Evolutionary conservation across 2,797 vertebrate genomes (phyloP).

Genomic region (Mareca penelope): DNA sequence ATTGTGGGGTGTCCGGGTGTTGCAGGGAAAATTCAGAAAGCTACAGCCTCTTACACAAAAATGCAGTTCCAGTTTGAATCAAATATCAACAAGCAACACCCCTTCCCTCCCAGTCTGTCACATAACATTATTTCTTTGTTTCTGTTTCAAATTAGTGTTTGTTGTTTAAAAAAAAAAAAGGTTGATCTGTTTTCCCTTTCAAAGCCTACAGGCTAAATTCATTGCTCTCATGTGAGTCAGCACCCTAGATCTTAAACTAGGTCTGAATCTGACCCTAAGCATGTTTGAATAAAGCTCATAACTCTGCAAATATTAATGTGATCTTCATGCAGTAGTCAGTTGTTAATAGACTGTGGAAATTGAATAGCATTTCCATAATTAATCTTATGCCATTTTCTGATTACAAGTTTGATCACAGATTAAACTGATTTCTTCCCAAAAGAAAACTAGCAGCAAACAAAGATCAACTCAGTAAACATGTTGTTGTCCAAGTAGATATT

Average conservation of each 20-base stretch:
- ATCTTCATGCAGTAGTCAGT: conserved; percentile 63
- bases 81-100: neutral
- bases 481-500: neutral
- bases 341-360: conserved; percentile 75
- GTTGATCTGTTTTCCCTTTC: conserved; percentile 21
- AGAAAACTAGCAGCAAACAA: conserved; percentile 29
- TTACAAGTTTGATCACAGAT: conserved; percentile 71
- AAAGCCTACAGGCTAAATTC: neutral
- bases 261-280: conserved; percentile 3
- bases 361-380: conserved; percentile 75
- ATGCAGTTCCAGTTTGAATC: neutral
- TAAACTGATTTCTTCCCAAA: conserved; percentile 56
- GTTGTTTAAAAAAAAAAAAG: too few species aligned
- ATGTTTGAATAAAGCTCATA: conserved; percentile 15
- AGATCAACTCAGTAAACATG: neutral
- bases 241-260: neutral
- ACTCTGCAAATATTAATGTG: conserved; percentile 61
- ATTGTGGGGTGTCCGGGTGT: neutral
- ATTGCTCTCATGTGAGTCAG: neutral
- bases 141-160: neutral
- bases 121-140: neutral
- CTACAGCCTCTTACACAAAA: neutral
- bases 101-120: neutral
- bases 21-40: neutral
- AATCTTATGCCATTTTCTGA: conserved; percentile 72